Conservation (phyloP, 2,797 vertebrate species). For the Caiman crocodilus region DNA sequence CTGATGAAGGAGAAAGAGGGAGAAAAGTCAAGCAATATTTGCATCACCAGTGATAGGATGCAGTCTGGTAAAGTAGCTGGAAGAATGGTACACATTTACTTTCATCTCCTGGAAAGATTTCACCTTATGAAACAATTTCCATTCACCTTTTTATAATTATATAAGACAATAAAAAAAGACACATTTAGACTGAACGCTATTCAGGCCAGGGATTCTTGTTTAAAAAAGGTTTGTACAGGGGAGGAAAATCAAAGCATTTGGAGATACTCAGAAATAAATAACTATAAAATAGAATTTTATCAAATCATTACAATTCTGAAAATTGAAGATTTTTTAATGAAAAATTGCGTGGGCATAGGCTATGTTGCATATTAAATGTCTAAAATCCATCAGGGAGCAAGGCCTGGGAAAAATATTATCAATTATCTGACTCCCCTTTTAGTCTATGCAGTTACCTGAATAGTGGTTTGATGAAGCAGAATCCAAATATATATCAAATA, state of each 20-base stretch:
- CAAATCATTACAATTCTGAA: not conserved
- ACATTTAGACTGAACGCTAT: not conserved
- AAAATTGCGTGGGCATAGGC: not conserved
- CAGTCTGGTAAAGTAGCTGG: not conserved
- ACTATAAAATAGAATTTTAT: not conserved
- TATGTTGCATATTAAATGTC: too few relatives aligned
- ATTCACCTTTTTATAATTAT: not conserved
- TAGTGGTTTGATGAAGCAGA: not conserved
- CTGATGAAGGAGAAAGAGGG: not conserved
- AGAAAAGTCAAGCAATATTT: conserved; percentile 22
- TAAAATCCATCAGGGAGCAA: not conserved
- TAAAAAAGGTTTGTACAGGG: not conserved
- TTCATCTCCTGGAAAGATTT: not conserved
- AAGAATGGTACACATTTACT: not conserved
- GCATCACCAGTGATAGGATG: not conserved
- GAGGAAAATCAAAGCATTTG: too few relatives aligned
- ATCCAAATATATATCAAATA: too few relatives aligned
- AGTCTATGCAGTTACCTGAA: not conserved
- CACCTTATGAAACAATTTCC: not conserved
- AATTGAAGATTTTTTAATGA: not conserved
- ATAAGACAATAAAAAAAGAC: not conserved
- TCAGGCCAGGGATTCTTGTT: not conserved
- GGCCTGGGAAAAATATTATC: not conserved
- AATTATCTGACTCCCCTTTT: not conserved
- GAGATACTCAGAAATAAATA: not conserved